Conservation (phyloP, 2,888 invertebrate species). For the Netelia melanura region DNA sequence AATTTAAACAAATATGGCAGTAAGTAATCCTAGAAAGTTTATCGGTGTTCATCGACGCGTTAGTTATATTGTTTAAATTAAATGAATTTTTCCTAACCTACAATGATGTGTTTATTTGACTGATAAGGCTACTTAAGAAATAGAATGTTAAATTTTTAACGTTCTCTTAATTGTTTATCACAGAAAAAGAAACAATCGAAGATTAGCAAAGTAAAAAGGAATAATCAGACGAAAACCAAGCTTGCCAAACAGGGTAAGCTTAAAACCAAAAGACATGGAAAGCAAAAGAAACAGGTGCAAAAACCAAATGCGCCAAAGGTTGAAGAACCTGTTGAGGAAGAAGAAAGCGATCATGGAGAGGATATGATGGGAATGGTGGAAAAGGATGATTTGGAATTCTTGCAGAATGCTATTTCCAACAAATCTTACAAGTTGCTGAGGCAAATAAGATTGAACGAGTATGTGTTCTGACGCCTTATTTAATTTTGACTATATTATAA, state of each 20-base stretch:
- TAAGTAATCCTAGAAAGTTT: slow-evolving; percentile 37
- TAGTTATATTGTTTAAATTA: not conserved
- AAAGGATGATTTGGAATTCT: slow-evolving; percentile 86
- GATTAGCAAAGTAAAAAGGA: slow-evolving; percentile 83
- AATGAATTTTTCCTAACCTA: slow-evolving; percentile 20
- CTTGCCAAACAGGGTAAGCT: slow-evolving; percentile 83
- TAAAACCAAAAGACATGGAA: slow-evolving; percentile 80
- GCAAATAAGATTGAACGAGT: slow-evolving; percentile 80
- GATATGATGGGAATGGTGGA: slow-evolving; percentile 87
- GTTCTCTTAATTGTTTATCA: not conserved
- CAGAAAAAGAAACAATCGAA: slow-evolving; percentile 86
- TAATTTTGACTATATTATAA: not conserved
- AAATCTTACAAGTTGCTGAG: slow-evolving; percentile 85
- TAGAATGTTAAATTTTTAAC: not conserved
- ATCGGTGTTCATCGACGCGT: not conserved
- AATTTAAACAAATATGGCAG: slow-evolving; percentile 58
- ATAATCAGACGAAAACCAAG: slow-evolving; percentile 83
- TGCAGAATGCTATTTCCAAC: slow-evolving; percentile 85
- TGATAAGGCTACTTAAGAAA: not conserved
- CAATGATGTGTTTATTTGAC: slow-evolving; percentile 13
- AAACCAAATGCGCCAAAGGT: slow-evolving; percentile 71
- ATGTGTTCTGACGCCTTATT: slow-evolving; percentile 45
- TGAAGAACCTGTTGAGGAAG: slow-evolving; percentile 79
- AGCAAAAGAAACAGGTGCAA: slow-evolving; percentile 74
- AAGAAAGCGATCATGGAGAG: slow-evolving; percentile 86